Base-by-base conservation (phyloP, 2,888 invertebrate species). In the Cantharis lateralis region DNA sequence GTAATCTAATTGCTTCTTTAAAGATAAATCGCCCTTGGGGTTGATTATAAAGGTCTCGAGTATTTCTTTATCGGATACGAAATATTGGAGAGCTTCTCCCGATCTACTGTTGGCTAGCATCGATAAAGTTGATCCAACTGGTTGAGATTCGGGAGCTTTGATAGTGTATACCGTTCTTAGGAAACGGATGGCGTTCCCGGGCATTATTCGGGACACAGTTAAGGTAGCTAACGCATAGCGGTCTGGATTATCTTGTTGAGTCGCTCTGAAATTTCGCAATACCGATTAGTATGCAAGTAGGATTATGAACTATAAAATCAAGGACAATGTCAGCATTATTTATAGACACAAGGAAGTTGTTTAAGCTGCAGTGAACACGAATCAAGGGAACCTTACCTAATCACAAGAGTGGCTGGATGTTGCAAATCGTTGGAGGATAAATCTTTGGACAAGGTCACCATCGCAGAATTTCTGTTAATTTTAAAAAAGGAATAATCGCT, bases 211-310 rank as follows among this genome's bases (percentile, higher is more conserved):
- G 15, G 90, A 89, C 78, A 96, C 90, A 13, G 94, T 92, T 72
- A 97, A 90, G 0, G 97, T 96, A 1, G 95, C 94, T 77, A 97
- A 89, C 0, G 97, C 95, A 87, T 96, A 96, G 72, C 96, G 92
- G 89, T 97, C 97, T 0, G 94, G 90, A 90, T 97, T 97, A 88
- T 97, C 96, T 92, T 94, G 88, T 79, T 88, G 88, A 5, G 87
- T 88, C 82, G 94, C 95, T 89, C 95, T 94, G 15, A 96, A 91
- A 70, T 96, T 95, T 61, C 96, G 15, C 18, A 20, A n/a, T 20
- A 66, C 20, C 1, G 13, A 13, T 63, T 66, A 20, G 9, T 48
- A n/a, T 32, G 32, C 13, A 32, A 32, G 32, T 13, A 32, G 32
- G 32, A 13, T 13, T 32, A 32, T 48, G 48, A 48, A n/a, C 48